Base-by-base conservation (phyloP, 2,888 invertebrate genomes). In the Atrina japonica region DNA sequence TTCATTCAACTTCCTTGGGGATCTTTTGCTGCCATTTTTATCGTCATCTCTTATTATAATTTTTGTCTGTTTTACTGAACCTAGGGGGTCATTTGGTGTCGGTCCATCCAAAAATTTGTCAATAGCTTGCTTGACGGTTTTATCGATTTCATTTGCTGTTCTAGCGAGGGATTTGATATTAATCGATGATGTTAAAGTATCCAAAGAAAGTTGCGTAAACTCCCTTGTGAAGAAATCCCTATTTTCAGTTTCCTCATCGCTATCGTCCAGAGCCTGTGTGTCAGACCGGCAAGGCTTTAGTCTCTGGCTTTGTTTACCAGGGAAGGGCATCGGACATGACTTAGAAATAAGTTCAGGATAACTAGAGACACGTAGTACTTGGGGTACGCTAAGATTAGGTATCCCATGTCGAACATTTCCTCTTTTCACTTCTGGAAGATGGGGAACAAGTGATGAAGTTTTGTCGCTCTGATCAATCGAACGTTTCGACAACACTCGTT, bases 81-180 rank as follows among this genome's bases (percentile, higher is more conserved):
- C 40, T 21, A 21, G 23, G 11, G 35, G 11, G 5, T 7, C 11
- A 7, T 35, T 11, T 35, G 5, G 35, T 7, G 35, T 35, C 5
- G 35, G 11, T 7, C 35, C 35, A 11, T 35, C 52, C 30, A 61
- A 47, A 27, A 47, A 61, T 18, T 35, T 49, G 29, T 61, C 47
- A 18, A 61, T 61, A 9, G 61, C 61, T 21, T 61, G 47, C 49
- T 61, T 61, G 25, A 61, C 61, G 49, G 61, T 23, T 23, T 23
- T 23, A 7, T 14, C 30, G 18, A 35, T 61, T 49, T 49, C 21
- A 61, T 27, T 49, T 30, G 30, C 29, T 7, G 14, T 3, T 6
- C 21, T 29, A 2, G 21, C 61, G 11, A 49, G 45, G 18, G 29
- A 30, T 21, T 49, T 61, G 16, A 21, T 18, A n/a, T 45, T 25